These are phyloP conservation scores for Thryonomys swinderianus DNA, from an alignment of 2,113 vertebrate species.

Conservation along the genomic window DNA sequence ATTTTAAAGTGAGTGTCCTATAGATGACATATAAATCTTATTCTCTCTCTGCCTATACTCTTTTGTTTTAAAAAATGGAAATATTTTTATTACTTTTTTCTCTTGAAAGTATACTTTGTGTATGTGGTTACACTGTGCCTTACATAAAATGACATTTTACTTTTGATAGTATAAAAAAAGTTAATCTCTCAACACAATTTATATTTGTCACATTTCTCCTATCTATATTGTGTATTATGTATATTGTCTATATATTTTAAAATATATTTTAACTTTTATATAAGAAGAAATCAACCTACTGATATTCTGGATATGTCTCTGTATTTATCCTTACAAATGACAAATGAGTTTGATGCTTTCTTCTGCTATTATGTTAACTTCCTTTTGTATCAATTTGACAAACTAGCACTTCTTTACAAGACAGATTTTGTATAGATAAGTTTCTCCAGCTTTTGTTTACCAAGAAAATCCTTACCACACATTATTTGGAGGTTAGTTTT, in stretches of 20 bases:
- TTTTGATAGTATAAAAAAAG: not conserved
- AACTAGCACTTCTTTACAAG: not conserved
- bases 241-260: too few species aligned
- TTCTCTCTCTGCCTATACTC: not conserved
- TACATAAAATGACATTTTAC: not conserved
- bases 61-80: not conserved
- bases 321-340: not conserved
- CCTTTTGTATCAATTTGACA: not conserved
- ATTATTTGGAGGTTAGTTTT: not conserved
- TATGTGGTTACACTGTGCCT: not conserved
- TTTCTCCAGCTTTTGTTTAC: not conserved
- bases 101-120: not conserved
- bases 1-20: not conserved
- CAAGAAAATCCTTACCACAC: not conserved
- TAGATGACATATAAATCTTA: not conserved
- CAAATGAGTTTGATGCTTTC: not conserved
- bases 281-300: not conserved
- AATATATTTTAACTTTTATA: not conserved
- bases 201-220: not conserved
- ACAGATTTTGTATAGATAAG: not conserved
- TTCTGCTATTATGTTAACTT: not conserved
- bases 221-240: not conserved
- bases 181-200: not conserved
- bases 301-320: not conserved
- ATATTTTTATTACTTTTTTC: not conserved